Conservation (phyloP, 1,140 invertebrate genomes). For the Lepidurus arcticus region DNA sequence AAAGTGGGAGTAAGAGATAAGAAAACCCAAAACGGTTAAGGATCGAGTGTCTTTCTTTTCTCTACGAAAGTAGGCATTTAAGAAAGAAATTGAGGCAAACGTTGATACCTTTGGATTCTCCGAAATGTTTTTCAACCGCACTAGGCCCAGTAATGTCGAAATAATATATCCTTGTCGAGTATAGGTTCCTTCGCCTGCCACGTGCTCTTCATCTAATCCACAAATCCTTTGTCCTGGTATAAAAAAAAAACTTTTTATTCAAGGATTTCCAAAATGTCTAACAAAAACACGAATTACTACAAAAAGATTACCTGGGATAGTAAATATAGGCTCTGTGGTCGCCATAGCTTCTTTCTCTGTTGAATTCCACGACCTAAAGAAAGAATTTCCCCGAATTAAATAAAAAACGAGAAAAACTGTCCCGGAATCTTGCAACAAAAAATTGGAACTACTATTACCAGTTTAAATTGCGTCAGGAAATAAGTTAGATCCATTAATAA, state of each 20-base stretch:
- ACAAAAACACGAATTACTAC: background rate
- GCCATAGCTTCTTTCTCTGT: background rate
- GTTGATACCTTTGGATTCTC: constrained; percentile 30
- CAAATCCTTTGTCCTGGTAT: constrained; percentile 64
- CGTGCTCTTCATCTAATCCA: constrained; percentile 56
- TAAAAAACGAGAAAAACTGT: too few relatives aligned
- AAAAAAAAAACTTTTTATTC: background rate
- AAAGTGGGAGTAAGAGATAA: too few relatives aligned
- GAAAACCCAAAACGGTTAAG: too few relatives aligned
- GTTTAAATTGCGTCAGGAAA: background rate
- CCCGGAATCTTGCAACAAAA: background rate
- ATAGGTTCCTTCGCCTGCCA: constrained; percentile 72
- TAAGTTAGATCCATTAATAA: background rate
- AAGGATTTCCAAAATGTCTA: background rate
- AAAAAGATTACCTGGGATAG: background rate
- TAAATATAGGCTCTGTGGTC: background rate
- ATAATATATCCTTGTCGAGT: constrained; percentile 77
- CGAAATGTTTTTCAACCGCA: constrained; percentile 48
- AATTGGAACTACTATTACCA: background rate
- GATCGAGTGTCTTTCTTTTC: too few relatives aligned
- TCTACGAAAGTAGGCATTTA: too few relatives aligned
- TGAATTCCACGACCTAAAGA: background rate
- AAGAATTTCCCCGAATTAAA: too few relatives aligned
- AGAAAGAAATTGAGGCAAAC: background rate
- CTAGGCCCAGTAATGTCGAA: constrained; percentile 67